Conservation (phyloP, 2,113 vertebrate species). For the Nothocercus nigrocapillus region DNA sequence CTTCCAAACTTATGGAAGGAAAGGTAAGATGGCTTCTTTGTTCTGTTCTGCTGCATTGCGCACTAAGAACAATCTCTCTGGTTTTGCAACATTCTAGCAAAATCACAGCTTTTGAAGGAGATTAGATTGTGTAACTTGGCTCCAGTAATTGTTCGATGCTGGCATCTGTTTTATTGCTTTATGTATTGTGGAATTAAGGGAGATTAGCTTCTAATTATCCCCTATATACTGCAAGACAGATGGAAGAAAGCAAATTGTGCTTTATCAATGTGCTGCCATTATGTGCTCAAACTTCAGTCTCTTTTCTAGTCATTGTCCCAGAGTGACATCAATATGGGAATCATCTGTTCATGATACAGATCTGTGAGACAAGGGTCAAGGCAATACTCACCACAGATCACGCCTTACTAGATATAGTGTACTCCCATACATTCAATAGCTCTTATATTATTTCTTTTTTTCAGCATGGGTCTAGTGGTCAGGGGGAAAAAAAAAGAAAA, state of each 20-base stretch:
- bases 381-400: not conserved
- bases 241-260: not conserved
- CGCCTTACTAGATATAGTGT: not conserved
- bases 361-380: not conserved
- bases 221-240: conserved; percentile 42
- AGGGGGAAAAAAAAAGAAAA: not conserved
- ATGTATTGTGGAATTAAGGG: conserved; percentile 41
- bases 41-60: not conserved
- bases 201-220: conserved; percentile 65
- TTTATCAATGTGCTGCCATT: not conserved
- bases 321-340: conserved; percentile 4
- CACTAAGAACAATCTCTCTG: conserved; percentile 1
- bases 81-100: conserved; percentile 63
- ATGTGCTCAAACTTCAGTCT: conserved; percentile 24
- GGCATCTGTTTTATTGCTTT: conserved; percentile 67
- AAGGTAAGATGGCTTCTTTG: not conserved
- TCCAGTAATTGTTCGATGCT: not conserved
- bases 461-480: not conserved
- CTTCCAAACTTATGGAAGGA: not conserved
- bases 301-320: conserved; percentile 12
- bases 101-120: conserved; percentile 61
- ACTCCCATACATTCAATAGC: not conserved
- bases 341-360: not conserved
- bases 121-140: conserved; percentile 46
- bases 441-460: not conserved